Evolutionary conservation across 2,113 vertebrate species (phyloP), one percentile per base, ranked within the genome.

Genomic region (Chloropsis hardwickii): DNA sequence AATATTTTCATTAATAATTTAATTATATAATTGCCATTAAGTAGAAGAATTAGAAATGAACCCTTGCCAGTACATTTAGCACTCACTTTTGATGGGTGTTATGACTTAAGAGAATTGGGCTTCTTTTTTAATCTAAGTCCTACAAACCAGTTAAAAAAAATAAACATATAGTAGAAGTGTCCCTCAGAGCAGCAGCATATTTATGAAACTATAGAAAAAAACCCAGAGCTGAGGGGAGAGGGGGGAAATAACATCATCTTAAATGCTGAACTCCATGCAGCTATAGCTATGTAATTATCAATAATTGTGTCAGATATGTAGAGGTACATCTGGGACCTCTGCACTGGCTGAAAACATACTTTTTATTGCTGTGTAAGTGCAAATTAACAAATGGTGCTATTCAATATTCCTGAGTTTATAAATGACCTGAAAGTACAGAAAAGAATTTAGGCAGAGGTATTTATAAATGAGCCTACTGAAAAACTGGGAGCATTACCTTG

Each of bases 141-240:
- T 65, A 53, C 15, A 88, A 37, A 66, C 7, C 20, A 48, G 2
- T 22, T 13, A 12, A 62, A 54, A 62, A 77, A 29, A 51, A 9
- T 31, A 85, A 92, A 58, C 3, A 57, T 25, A 45, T 2, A 7
- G 11, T 28, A 50, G 27, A 85, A 61, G 15, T 57, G 58, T 48
- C 18, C 7, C 27, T 86, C 31, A 39, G 27, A 65, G 6, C 5
- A 78, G 5, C 4, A 70, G 39, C 3, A 1, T 44, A 48, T 47
- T 27, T 14, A 29, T 3, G 6, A 70, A 86, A 57, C 44, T 31
- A 8, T 1, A 31, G 28, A 3, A 71, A 86, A 48, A 16, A 27
- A 1, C 1, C 1, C 4, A 48, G 15, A 86, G 9, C 22, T 71
- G 12, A 21, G 25, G 17, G 9, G 2, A 47, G 29, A 51, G 5